These are phyloP conservation scores for Schizaphis graminum DNA, from an alignment of 2,888 invertebrate species.

Conservation along the genomic window DNA sequence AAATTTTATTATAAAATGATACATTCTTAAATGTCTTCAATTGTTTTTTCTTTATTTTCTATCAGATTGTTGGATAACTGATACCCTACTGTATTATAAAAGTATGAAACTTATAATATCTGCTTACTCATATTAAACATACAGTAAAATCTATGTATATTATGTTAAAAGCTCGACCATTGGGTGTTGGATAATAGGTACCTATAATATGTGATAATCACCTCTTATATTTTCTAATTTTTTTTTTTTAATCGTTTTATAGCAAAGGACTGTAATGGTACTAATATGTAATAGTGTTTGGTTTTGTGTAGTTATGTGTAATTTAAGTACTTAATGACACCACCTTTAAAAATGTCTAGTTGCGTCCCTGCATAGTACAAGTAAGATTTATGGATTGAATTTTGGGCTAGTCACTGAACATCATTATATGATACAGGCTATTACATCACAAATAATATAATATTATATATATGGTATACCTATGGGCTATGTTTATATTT, in stretches of 20 bases:
- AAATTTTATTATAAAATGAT: neutral
- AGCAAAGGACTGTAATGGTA: neutral
- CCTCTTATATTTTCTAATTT: neutral
- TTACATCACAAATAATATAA: neutral
- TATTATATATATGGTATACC: neutral
- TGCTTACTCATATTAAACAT: neutral
- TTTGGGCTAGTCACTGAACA: neutral
- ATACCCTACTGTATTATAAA: neutral
- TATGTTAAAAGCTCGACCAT: neutral
- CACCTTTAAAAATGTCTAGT: neutral
- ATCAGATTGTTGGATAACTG: neutral
- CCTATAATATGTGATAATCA: neutral
- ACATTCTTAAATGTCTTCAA: neutral
- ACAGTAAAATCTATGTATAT: neutral
- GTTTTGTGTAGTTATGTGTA: neutral
- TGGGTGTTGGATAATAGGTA: neutral
- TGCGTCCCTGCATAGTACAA: neutral
- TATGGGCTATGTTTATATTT: neutral
- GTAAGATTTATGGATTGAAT: neutral
- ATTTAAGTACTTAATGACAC: neutral
- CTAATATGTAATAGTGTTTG: neutral
- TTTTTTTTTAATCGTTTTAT: neutral
- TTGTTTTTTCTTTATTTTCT: neutral
- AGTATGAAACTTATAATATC: neutral
- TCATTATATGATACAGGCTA: neutral